Conservation (phyloP, 2,888 invertebrate genomes). For the Tortricodes alternella region DNA sequence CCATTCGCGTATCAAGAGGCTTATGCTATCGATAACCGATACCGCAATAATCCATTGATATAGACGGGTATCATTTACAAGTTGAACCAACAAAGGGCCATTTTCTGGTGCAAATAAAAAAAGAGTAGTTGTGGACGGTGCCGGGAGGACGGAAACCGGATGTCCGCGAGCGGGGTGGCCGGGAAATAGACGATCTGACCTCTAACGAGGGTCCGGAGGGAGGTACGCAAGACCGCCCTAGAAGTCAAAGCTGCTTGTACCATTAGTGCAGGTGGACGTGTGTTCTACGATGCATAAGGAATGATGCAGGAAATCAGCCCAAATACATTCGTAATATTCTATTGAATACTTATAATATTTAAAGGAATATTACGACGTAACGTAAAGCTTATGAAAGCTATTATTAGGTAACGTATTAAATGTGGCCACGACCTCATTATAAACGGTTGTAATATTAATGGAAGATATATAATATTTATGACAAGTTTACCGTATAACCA, state of each 20-base stretch:
- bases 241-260: conserved; percentile 23
- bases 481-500: no score
- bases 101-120: conserved; percentile 42
- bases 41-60: conserved; percentile 20
- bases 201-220: conserved; percentile 57
- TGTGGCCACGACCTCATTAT: no score
- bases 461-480: no score
- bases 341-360: conserved; percentile 1
- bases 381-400: neutral
- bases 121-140: conserved; percentile 52
- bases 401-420: neutral
- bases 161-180: conserved; percentile 49
- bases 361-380: no score
- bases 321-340: conserved; percentile 5
- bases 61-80: conserved; percentile 22
- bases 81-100: conserved; percentile 24
- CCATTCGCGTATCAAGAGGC: conserved; percentile 14
- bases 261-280: conserved; percentile 28
- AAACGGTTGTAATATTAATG: no score
- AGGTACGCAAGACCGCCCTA: conserved; percentile 32
- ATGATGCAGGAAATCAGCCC: conserved; percentile 18
- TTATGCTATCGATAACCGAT: conserved; percentile 22
- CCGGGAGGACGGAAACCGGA: conserved; percentile 54
- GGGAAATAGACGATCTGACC: conserved; percentile 60
- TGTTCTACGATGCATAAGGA: conserved; percentile 20